A percentile compares a stretch with the other conserved stretches of the same genome.
Conservation (phyloP, 2,113 vertebrate species). For the Lycocorax pyrrhopterus region DNA sequence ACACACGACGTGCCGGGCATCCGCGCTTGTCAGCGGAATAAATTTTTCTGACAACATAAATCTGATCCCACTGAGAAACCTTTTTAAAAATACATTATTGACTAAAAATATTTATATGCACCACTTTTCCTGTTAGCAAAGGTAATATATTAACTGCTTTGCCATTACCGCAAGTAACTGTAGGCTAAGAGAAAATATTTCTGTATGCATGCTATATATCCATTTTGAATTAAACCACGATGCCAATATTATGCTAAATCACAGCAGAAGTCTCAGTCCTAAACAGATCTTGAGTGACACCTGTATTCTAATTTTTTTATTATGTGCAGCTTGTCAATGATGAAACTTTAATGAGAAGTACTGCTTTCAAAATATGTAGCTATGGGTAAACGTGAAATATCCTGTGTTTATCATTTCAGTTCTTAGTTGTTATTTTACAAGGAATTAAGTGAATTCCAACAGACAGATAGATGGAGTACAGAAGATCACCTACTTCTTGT, state of each 20-base stretch:
- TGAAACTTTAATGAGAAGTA: neutral
- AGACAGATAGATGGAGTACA: neutral
- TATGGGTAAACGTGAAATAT: neutral
- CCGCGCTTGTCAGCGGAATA: conserved; percentile 47
- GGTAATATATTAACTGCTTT: conserved; percentile 63
- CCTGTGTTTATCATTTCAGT: neutral
- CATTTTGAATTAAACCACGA: conserved; percentile 55
- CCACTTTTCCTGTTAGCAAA: conserved; percentile 70
- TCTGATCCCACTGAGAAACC: conserved; percentile 57
- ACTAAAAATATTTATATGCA: conserved; percentile 72
- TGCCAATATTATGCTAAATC: conserved; percentile 15
- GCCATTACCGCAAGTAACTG: conserved; percentile 26
- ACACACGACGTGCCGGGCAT: neutral
- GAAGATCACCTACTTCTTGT: neutral
- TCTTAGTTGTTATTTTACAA: neutral
- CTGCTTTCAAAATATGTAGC: neutral
- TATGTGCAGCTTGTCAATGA: neutral
- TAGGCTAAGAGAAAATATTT: conserved; percentile 29
- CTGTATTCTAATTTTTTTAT: conserved; percentile 4
- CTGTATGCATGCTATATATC: conserved; percentile 9
- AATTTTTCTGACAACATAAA: conserved; percentile 69
- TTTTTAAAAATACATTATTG: conserved; percentile 66
- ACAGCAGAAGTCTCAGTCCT: neutral
- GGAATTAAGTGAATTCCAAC: neutral
- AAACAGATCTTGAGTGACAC: conserved; percentile 32